Evolutionary conservation across 2,113 vertebrate species (phyloP), one percentile per base, ranked within the genome.

Genomic region (Colaptes auratus): DNA sequence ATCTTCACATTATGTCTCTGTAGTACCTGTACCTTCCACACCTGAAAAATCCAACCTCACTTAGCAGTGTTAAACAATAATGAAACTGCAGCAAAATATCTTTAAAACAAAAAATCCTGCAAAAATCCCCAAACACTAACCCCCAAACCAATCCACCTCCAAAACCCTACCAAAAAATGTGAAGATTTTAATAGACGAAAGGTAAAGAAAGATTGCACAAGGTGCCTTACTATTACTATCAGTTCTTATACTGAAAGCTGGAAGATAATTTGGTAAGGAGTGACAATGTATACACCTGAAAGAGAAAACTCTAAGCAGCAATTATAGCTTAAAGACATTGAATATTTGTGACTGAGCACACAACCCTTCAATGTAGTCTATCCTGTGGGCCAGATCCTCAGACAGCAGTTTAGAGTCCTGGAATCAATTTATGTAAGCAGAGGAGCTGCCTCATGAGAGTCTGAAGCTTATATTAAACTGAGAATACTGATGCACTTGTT

Each of bases 381-480:
- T 73, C 85, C 61, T 72, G 59, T 76, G 67, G 72, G 52, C 59
- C 60, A 91, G 71, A 88, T 92, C 55, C 67, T 91, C 67, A 91
- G 87, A 72, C 1, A 87, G 71, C 0, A 0, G 65, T 88, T 50
- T 94, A 59, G 39, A 82, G 52, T 59, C n/a, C 39, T 61, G 55
- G 91, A 85, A 88, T 50, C 46, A 84, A 80, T 79, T 95, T 76
- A 44, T 42, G 48, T 31, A 55, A 65, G 39, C 35, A 59, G 72
- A 94, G 27, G 50, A 91, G 55, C n/a, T 82, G 59, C 27, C 67
- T 87, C 73, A 27, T 5, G 46, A 82, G 59, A 87, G 50, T 35
- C 30, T 79, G 89, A 73, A 39, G 35, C 31, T 92, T 48, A 44
- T 42, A 94, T 86, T 92, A 88, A 91, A 36, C 56, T 82, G 78